phyloP scores from a whole-genome alignment of 92 coral and sea anemone genomes.

The Anthopleura xanthogrammica region DNA sequence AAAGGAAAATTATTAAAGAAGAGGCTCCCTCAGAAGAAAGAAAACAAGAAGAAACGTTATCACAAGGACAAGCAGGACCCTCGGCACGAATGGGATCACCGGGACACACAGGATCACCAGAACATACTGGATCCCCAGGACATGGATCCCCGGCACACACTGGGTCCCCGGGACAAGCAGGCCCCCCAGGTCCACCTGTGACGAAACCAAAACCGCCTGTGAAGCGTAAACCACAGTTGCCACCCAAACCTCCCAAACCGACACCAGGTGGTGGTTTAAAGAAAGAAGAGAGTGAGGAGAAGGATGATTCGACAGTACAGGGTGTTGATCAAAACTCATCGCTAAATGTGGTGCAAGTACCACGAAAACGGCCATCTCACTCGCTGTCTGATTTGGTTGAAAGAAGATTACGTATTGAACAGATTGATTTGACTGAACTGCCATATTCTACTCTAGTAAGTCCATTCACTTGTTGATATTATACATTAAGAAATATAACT shows the following conservation, averaged over 20 bases:
- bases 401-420: conserved; percentile 75
- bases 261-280: not conserved
- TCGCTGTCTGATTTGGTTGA: conserved; percentile 85
- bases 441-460: conserved; percentile 83
- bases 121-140: not conserved
- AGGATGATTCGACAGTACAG: not conserved
- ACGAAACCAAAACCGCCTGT: conserved; percentile 68
- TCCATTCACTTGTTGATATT: not conserved
- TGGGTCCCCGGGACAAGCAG: not conserved
- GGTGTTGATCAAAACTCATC: conserved; percentile 16
- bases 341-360: conserved; percentile 52
- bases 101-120: not conserved
- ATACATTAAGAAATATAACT: not conserved
- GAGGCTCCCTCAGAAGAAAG: not conserved
- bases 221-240: conserved; percentile 17
- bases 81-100: too few species aligned
- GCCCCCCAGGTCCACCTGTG: conserved; percentile 24
- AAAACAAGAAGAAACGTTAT: not conserved
- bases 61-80: not conserved
- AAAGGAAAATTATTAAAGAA: not conserved
- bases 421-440: conserved; percentile 76
- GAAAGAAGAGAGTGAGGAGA: conserved; percentile 3
- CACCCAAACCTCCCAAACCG: conserved; percentile 44
- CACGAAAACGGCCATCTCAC: conserved; percentile 78
- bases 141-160: not conserved